Evolutionary conservation across 2,888 invertebrate species (phyloP), one percentile per base, ranked within the genome.

Genomic region (Pasiphila rectangulata): DNA sequence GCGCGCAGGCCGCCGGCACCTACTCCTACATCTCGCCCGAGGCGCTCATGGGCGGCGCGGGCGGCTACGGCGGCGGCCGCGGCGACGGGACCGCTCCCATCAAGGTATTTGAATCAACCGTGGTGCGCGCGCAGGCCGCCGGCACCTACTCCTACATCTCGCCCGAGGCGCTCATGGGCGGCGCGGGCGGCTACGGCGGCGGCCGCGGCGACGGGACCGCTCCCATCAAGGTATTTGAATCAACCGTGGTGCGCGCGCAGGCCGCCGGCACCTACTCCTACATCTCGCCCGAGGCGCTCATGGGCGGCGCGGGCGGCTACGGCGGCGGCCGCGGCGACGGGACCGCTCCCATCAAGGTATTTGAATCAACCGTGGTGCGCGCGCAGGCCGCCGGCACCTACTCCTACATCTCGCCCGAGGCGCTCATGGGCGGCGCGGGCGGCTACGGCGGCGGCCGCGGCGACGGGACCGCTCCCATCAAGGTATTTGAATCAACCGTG

Each of bases 1-100:
- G 95, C 75, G 91, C 94, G 64, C 93, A 92, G 59, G 93, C 94
- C 54, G 93, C 94, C 45, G 98, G 98, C 36, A 98, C 98, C 0
- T 93, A 95, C 71, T 97, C 97, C 78, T 99, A 97, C 81, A 98
- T 99, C 84, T 97, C 98, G 77, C 98, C 98, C 0, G 98, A 99
- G 90, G 96, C 96, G 35, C 85, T 97, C 59, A 92, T 90, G 69
- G 93, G 92, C 64, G 91, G 91, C 54, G 90, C 90, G 0, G 90
- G 87, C 9, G 84, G 84, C 17, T 79, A 77, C 53, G 79, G 78
- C 19, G 61, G 54, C 30, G 38, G 59, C 64, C 60, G 7, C 13
- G 12, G 7, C 27, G 27, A 12, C 25, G 25, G 10, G 25, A 25
- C 55, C 20, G 76, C 80, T 21, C 6, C 7, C 4, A 21, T 21